These are phyloP conservation scores for Sphaerophoria taeniata DNA, from an alignment of 2,888 invertebrate genomes.

Conservation along the genomic window DNA sequence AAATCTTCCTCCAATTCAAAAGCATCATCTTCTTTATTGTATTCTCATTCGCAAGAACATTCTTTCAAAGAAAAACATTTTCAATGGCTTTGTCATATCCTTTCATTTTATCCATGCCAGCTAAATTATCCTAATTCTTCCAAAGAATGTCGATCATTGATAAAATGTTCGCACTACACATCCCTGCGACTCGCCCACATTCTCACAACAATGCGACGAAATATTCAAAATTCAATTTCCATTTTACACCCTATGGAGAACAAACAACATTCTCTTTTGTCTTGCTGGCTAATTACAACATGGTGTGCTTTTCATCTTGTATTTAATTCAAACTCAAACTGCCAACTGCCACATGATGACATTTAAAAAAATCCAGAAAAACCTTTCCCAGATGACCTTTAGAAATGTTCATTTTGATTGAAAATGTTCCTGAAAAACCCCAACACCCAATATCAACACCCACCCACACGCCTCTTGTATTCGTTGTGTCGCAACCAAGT, in stretches of 20 bases:
- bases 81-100: too few species aligned
- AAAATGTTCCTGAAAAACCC: constrained; percentile 43
- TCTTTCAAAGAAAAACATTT: too few species aligned
- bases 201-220: too few species aligned
- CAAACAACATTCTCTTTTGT: background rate
- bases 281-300: constrained; percentile 34
- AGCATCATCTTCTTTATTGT: too few species aligned
- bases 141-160: too few species aligned
- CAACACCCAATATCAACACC: constrained; percentile 18
- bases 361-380: constrained; percentile 39
- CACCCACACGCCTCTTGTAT: background rate
- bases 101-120: too few species aligned
- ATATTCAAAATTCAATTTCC: too few species aligned
- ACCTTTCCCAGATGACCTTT: constrained; percentile 62
- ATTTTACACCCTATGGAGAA: background rate
- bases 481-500: background rate
- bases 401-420: constrained; percentile 60
- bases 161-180: too few species aligned
- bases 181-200: too few species aligned
- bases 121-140: too few species aligned
- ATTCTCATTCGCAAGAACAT: too few species aligned
- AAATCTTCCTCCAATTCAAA: too few species aligned
- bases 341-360: constrained; percentile 52
- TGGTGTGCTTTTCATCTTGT: constrained; percentile 34
- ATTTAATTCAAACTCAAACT: constrained; percentile 31